Evolutionary conservation across 2,888 invertebrate genomes (phyloP).

Genomic region (Polymixis flavicincta): DNA sequence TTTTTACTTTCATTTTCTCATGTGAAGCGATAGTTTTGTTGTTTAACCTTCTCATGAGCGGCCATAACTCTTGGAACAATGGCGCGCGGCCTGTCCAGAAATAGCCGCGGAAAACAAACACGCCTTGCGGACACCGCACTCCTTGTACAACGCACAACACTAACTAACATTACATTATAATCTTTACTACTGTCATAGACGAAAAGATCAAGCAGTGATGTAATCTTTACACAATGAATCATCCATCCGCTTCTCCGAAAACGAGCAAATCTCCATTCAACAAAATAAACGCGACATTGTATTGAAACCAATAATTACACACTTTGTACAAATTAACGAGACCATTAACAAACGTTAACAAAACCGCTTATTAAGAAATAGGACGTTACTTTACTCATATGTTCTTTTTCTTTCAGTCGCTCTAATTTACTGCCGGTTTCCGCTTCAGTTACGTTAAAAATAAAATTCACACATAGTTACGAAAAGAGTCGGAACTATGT

Average conservation of each 20-base stretch:
- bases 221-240: constrained; percentile 17
- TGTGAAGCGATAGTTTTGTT: constrained; percentile 78
- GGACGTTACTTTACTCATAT: constrained; percentile 52
- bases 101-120: constrained; percentile 86
- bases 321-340: constrained; percentile 64
- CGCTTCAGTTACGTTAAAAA: constrained; percentile 62
- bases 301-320: constrained; percentile 57
- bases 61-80: constrained; percentile 86
- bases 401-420: constrained; percentile 57
- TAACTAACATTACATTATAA: constrained; percentile 55
- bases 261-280: not conserved
- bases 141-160: constrained; percentile 36
- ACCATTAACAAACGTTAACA: constrained; percentile 49
- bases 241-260: not conserved
- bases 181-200: constrained; percentile 36
- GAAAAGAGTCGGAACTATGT: constrained; percentile 74
- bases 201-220: constrained; percentile 39
- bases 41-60: constrained; percentile 80
- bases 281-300: constrained; percentile 45
- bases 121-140: constrained; percentile 75
- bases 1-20: constrained; percentile 77
- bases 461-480: constrained; percentile 75
- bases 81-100: constrained; percentile 80
- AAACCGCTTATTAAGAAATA: constrained; percentile 66
- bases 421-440: constrained; percentile 64